A percentile compares a stretch with the other conserved stretches of the same genome.
Evolutionary conservation across 2,797 vertebrate genomes (phyloP).

Genomic region (Semotilus atromaculatus): DNA sequence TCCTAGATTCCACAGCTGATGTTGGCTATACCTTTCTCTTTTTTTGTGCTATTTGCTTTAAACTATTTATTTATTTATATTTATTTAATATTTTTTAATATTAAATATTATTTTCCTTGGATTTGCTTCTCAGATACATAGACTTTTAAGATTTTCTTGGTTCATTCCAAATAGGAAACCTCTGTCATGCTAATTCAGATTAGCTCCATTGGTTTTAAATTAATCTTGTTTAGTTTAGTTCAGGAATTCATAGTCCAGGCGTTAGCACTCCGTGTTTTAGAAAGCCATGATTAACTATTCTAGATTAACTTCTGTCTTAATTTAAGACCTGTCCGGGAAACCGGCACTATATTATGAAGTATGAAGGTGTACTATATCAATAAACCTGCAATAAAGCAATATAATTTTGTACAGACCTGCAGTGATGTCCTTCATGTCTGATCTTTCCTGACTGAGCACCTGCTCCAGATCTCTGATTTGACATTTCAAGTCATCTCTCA

Average conservation of each 20-base stretch:
- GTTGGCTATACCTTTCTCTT: not conserved
- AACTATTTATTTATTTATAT: no score
- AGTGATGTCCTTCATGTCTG: slow-evolving; percentile 76
- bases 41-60: not conserved
- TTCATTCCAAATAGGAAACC: no score
- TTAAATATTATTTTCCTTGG: no score
- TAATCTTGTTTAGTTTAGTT: not conserved
- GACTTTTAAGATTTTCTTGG: no score
- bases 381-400: not conserved
- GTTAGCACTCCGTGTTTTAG: not conserved
- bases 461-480: slow-evolving; percentile 71
- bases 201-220: not conserved
- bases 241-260: not conserved
- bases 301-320: not conserved
- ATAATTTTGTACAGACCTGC: slow-evolving; percentile 67
- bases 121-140: no score
- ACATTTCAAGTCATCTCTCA: slow-evolving; percentile 67
- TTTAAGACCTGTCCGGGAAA: not conserved
- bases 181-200: no score
- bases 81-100: no score
- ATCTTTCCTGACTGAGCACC: slow-evolving; percentile 68
- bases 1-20: not conserved
- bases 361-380: not conserved
- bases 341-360: not conserved
- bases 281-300: not conserved